Percentiles rank a stretch among this genome's conserved stretches.
These are phyloP conservation scores for Lichenostomus cassidix DNA, from an alignment of 2,113 vertebrate genomes.

Conservation along the genomic window DNA sequence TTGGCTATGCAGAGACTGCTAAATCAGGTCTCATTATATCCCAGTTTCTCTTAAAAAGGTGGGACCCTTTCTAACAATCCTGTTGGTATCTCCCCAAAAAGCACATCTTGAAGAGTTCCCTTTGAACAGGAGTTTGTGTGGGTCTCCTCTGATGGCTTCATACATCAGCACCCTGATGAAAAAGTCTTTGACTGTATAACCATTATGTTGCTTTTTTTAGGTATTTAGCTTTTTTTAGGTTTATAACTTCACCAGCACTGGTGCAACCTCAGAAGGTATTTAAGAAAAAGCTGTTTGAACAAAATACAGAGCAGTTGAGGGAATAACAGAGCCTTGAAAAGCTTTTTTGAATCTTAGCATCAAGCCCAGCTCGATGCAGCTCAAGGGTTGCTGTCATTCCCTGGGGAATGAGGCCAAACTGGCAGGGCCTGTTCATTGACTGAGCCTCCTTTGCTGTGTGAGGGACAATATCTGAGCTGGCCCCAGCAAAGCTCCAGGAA, in stretches of 20 bases:
- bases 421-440: not conserved
- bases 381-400: not conserved
- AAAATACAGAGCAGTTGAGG: fast-evolving
- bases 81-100: not conserved
- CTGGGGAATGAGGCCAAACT: not conserved
- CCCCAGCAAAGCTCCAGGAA: not conserved
- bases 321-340: not conserved
- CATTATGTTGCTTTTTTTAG: not conserved
- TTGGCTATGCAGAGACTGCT: not conserved
- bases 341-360: not conserved
- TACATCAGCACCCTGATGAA: not conserved
- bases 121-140: not conserved
- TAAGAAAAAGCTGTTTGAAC: not conserved
- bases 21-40: not conserved
- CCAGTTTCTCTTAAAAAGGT: not conserved
- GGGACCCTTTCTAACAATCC: not conserved
- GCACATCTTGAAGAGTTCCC: not conserved
- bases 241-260: not conserved
- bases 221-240: not conserved
- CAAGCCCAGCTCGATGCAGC: not conserved
- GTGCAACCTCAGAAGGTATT: not conserved
- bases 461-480: not conserved
- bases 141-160: not conserved
- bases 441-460: not conserved
- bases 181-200: not conserved